Percentiles rank a stretch among this genome's conserved stretches.
phyloP scores from a whole-genome alignment of 2,797 vertebrate species.

The Gallinago solitaria region DNA sequence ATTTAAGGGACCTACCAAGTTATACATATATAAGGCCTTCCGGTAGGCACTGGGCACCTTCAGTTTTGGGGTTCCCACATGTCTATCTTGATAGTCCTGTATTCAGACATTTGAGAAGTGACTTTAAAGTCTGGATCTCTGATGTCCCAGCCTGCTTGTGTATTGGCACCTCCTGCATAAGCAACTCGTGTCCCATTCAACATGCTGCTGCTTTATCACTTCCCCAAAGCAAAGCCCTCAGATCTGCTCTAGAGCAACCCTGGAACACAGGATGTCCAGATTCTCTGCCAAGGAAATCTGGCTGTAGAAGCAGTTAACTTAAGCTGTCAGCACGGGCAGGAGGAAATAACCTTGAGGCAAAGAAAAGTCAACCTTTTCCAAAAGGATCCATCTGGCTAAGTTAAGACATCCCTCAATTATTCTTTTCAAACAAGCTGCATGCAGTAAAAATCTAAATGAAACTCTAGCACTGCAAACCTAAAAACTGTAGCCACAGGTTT shows the following conservation, averaged over 20 bases:
- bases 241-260: background rate
- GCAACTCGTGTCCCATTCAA: fast-evolving
- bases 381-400: background rate
- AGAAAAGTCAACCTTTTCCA: conserved; percentile 8
- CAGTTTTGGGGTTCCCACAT: background rate
- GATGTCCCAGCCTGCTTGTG: background rate
- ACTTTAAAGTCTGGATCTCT: background rate
- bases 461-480: background rate
- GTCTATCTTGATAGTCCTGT: background rate
- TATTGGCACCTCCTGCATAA: background rate
- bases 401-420: background rate
- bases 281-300: background rate
- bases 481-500: background rate
- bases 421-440: background rate
- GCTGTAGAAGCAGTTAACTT: background rate
- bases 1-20: background rate
- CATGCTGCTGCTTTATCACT: background rate
- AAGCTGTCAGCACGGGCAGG: background rate
- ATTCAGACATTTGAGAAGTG: background rate
- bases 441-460: background rate
- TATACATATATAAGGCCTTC: background rate
- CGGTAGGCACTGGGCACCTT: background rate
- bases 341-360: conserved; percentile 19
- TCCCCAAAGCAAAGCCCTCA: background rate
- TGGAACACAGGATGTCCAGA: background rate